Percentiles rank a stretch among this genome's conserved stretches.
Evolutionary conservation across 2,113 vertebrate species (phyloP).

Genomic region (Motacilla alba): DNA sequence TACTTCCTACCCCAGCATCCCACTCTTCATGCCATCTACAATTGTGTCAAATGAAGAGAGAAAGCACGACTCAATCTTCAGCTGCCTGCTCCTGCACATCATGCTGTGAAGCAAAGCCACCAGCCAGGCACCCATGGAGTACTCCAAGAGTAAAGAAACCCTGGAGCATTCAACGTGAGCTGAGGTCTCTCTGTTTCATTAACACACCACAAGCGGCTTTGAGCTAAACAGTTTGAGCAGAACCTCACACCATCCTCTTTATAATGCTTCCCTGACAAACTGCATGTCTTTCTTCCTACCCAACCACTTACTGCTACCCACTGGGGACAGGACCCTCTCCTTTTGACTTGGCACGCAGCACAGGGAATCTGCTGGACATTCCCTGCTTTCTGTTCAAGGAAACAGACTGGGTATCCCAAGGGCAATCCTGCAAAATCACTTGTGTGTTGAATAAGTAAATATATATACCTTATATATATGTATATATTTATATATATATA

Average conservation of each 20-base stretch:
- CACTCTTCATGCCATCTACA: background rate
- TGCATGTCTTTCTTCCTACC: background rate
- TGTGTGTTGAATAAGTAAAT: background rate
- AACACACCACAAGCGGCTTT: background rate
- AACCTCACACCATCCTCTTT: background rate
- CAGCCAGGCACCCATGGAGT: background rate
- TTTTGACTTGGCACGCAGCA: background rate
- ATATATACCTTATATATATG: background rate
- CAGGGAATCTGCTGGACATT: background rate
- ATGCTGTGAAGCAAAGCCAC: background rate
- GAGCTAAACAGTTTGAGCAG: background rate
- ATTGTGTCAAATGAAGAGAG: background rate
- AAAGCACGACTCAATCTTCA: background rate
- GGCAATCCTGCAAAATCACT: background rate
- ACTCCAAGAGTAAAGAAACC: background rate
- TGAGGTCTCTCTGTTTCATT: background rate
- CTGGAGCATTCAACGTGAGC: background rate
- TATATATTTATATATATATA: too few relatives aligned
- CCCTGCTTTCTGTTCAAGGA: background rate
- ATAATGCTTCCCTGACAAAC: background rate
- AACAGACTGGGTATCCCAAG: background rate
- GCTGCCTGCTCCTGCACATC: background rate
- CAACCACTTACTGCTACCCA: background rate
- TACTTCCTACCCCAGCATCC: constrained; percentile 21
- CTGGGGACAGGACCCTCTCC: background rate